phyloP scores from a whole-genome alignment of 2,797 vertebrate species.

The Falco concolor region DNA sequence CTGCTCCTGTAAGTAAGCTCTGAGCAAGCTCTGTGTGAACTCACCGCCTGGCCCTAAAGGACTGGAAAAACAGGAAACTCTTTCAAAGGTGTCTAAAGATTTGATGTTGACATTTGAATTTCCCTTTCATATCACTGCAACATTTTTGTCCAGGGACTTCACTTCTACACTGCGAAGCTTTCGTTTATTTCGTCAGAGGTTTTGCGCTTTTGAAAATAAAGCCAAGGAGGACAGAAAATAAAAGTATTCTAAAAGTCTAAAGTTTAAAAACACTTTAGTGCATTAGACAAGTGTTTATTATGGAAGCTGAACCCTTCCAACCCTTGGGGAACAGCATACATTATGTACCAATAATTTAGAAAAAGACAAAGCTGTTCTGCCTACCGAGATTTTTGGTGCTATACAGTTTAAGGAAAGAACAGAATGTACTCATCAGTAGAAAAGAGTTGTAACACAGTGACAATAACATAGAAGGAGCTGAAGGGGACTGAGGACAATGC shows the following conservation, averaged over 20 bases:
- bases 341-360: neutral
- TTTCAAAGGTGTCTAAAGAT: constrained; percentile 52
- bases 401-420: neutral
- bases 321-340: neutral
- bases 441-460: neutral
- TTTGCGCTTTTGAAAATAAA: constrained; percentile 19
- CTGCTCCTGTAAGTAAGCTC: neutral
- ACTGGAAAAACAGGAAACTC: constrained; percentile 38
- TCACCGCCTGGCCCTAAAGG: neutral
- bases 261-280: neutral
- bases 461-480: neutral
- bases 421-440: neutral
- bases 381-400: neutral
- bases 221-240: neutral
- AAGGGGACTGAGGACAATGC: neutral
- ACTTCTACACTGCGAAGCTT: neutral
- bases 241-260: neutral
- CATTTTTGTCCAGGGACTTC: neutral
- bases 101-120: constrained; percentile 31
- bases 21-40: neutral
- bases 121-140: constrained; percentile 28
- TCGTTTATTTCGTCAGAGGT: constrained; percentile 5
- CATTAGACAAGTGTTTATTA: neutral
- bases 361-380: neutral
- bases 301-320: neutral